Percentiles rank a stretch among this genome's conserved stretches.
Conservation (phyloP, 2,797 vertebrate genomes). For the Galagoides demidoff region DNA sequence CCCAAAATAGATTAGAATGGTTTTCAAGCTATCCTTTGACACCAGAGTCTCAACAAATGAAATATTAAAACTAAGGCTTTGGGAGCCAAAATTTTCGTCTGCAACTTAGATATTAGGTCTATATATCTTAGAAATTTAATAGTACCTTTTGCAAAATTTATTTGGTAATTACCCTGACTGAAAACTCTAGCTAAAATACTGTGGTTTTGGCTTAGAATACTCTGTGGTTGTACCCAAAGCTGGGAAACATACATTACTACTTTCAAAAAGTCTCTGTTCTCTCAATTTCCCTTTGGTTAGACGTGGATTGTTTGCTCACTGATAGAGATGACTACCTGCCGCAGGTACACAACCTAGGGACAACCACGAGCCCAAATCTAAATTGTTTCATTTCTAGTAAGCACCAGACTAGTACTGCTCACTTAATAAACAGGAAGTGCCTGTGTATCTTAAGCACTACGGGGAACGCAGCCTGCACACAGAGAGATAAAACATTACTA, state of each 20-base stretch:
- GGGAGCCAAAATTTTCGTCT: neutral
- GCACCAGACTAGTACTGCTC: neutral
- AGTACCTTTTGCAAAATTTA: neutral
- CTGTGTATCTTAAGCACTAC: neutral
- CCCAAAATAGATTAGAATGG: neutral
- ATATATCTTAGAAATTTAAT: neutral
- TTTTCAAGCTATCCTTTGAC: neutral
- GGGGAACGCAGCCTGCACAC: neutral
- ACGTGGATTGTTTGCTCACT: neutral
- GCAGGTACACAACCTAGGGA: neutral
- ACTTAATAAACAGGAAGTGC: neutral
- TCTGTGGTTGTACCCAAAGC: neutral
- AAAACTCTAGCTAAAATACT: neutral
- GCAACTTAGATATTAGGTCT: neutral
- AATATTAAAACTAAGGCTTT: neutral
- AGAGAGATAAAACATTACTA: neutral
- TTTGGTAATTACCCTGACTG: neutral
- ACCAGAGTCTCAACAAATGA: neutral
- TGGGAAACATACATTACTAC: neutral
- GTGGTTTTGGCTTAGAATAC: neutral
- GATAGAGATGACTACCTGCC: neutral
- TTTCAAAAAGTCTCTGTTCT: neutral
- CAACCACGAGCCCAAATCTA: neutral
- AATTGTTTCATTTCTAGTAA: constrained; percentile 31
- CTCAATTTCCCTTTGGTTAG: neutral